phyloP scores from a whole-genome alignment of 2,113 vertebrate species.

The Lagopus muta region DNA sequence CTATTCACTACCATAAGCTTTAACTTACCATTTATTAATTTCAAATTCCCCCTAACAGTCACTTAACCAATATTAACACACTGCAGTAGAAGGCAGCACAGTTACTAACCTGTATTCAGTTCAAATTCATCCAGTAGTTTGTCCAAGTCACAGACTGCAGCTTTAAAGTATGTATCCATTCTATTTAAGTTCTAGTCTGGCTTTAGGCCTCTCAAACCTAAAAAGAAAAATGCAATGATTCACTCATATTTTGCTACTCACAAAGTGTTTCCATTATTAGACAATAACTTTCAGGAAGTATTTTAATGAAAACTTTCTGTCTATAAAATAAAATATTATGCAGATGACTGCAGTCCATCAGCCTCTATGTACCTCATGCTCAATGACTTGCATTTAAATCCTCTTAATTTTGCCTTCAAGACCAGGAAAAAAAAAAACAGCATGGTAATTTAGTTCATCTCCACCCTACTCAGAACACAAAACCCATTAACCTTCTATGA shows the following conservation, averaged over 20 bases:
- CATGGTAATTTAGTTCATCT: neutral
- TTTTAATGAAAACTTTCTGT: neutral
- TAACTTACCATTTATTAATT: neutral
- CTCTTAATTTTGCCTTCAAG: neutral
- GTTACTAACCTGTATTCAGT: constrained; percentile 87
- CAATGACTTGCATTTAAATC: neutral
- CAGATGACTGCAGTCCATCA: neutral
- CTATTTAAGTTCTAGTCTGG: constrained; percentile 60
- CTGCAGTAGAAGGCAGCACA: neutral
- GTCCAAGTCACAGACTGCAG: constrained; percentile 95
- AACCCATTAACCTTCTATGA: neutral
- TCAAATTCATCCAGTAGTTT: constrained; percentile 98
- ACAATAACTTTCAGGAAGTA: neutral
- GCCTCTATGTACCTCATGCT: too few relatives aligned
- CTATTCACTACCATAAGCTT: neutral
- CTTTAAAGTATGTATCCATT: constrained; percentile 98
- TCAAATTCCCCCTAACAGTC: neutral
- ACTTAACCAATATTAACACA: neutral
- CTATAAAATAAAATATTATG: neutral
- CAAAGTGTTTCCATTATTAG: neutral
- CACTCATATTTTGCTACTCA: neutral
- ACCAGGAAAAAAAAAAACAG: neutral
- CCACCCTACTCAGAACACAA: neutral
- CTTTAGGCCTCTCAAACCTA: constrained; percentile 64
- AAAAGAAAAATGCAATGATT: constrained; percentile 22